Base-by-base conservation (phyloP, 2,888 invertebrate genomes). In the Thelaira solivaga region DNA sequence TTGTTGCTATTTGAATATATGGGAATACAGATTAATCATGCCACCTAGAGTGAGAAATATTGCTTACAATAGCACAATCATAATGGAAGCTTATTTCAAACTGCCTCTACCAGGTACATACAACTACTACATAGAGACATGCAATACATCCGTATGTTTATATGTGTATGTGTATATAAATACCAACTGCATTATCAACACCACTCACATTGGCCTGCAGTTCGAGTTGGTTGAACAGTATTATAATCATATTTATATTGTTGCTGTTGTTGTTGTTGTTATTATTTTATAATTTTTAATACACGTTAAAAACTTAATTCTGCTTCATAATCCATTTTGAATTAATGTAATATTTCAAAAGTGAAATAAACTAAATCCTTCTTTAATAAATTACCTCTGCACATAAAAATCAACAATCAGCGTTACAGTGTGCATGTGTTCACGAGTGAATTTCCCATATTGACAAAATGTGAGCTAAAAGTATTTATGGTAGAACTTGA, bases 1-100 rank as follows among this genome's bases (percentile, higher is more conserved):
- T 51, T 69, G 51, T 61, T 51, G 24, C 26, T 64, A 41, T 53
- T 72, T 59, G 49, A 69, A 49, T 68, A 59, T 64, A 45, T 11
- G 73, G 53, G 61, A 61, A 61, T 68, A 55, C 79, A 73, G 78
- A 81, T 80, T 80, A 80, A 82, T 80, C 80, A 74, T 77, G 81
- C 80, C 81, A 82, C 81, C 81, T 79, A 80, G 76, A 76, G 81
- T 80, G 81, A 81, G 80, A 82, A 81, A 81, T 82, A 81, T 80
- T 76, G 80, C 80, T 64, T 71, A 75, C 81, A 68, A 78, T 59
- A 49, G 62, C 67, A 74, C 57, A 74, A 67, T 67, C 49, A 45
- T 68, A 68, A 61, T 75, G 53, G 61, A 68, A 61, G 67, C 67
- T 43, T 24, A 22, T 49, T 47, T 26, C n/a, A 18, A 34, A 8